Percentiles rank a stretch among this genome's conserved stretches.
Conservation (phyloP, 1,140 invertebrate genomes). For the Nephotettix cincticeps region DNA sequence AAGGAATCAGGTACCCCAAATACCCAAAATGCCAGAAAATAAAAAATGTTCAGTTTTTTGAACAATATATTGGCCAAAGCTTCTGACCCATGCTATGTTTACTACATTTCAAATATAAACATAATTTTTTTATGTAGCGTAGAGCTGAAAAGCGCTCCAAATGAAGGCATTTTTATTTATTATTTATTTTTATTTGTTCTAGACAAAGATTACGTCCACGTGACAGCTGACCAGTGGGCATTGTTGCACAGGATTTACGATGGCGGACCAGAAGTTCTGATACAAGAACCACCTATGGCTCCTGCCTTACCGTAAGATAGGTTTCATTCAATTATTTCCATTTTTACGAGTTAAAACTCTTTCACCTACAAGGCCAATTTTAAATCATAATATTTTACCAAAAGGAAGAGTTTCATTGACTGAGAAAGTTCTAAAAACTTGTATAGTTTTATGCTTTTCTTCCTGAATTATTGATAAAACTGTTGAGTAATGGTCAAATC, state of each 20-base stretch:
- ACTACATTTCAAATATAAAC: background rate
- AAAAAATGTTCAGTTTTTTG: background rate
- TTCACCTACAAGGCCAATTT: too few species aligned
- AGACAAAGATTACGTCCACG: conserved; percentile 23
- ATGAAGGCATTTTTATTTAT: too few species aligned
- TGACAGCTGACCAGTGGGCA: conserved; percentile 30
- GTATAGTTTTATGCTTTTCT: too few species aligned
- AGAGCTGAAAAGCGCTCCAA: too few species aligned
- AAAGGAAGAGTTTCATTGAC: too few species aligned
- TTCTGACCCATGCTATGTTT: background rate
- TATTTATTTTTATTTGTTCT: background rate
- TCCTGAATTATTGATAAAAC: too few species aligned
- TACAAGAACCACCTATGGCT: background rate
- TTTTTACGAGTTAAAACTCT: too few species aligned
- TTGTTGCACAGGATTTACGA: conserved; percentile 28
- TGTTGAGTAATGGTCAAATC: too few species aligned
- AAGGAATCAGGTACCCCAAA: background rate
- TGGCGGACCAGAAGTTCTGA: conserved; percentile 28
- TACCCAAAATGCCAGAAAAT: background rate
- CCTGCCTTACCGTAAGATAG: background rate
- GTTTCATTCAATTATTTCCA: too few species aligned
- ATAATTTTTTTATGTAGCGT: background rate
- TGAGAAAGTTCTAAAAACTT: too few species aligned
- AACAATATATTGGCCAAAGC: background rate
- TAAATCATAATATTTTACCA: too few species aligned